Conservation (phyloP, 2,888 invertebrate genomes). For the Caenorhabditis sp. region DNA sequence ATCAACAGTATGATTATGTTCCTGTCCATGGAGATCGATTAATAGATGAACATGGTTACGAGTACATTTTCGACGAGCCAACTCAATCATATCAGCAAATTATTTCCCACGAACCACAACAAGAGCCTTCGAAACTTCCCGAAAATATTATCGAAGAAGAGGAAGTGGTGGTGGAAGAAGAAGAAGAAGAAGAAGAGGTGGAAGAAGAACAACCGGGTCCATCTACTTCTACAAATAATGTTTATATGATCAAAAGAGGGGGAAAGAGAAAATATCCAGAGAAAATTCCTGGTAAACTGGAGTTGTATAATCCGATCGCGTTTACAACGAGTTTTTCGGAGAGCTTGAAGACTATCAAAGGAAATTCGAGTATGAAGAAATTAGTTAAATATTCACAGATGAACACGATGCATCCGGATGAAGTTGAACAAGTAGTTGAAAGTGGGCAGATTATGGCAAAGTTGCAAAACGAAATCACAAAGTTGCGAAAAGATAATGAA, state of each 20-base stretch:
- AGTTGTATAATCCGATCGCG: neutral
- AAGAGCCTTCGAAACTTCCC: neutral
- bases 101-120: neutral
- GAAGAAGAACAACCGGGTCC: neutral
- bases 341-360: neutral
- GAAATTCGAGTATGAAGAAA: neutral
- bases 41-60: slow-evolving; percentile 4
- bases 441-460: slow-evolving; percentile 14
- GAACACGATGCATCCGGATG: slow-evolving; percentile 6
- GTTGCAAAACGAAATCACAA: slow-evolving; percentile 17
- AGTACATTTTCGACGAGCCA: neutral
- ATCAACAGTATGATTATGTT: neutral
- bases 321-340: neutral
- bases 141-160: neutral
- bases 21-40: neutral
- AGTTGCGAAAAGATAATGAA: slow-evolving; percentile 26
- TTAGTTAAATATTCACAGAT: neutral
- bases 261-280: slow-evolving; percentile 5
- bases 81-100: slow-evolving; percentile 2
- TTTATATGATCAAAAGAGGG: slow-evolving; percentile 4
- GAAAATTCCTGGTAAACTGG: neutral
- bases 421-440: slow-evolving; percentile 15
- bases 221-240: neutral
- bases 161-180: neutral
- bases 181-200: neutral